These are phyloP conservation scores for Eumeta japonica DNA, from an alignment of 1,140 invertebrate genomes.

Conservation along the genomic window DNA sequence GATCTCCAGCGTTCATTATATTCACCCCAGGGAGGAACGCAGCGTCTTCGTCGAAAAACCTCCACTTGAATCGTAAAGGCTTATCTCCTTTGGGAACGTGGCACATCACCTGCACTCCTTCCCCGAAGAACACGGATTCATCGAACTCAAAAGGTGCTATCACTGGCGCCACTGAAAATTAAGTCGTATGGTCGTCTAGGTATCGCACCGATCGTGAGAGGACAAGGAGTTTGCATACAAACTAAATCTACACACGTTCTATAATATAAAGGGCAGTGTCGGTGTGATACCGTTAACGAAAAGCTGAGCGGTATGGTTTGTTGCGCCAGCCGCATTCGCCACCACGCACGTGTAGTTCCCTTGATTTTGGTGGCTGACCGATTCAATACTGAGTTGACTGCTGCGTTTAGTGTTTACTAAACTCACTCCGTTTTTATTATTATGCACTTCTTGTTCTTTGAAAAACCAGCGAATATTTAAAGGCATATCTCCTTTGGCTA, in stretches of 20 bases:
- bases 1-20: conserved; percentile 63
- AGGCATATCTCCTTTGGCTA: conserved; percentile 66
- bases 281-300: conserved; percentile 71
- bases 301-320: conserved; percentile 65
- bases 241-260: no score
- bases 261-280: no score
- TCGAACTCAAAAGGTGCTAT: conserved; percentile 52
- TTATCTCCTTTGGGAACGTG: conserved; percentile 70
- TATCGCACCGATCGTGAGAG: no score
- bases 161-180: conserved; percentile 48
- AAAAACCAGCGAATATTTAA: conserved; percentile 65
- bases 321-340: conserved; percentile 64
- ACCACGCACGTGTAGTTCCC: conserved; percentile 75
- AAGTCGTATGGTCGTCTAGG: no score
- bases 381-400: conserved; percentile 69
- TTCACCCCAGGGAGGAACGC: conserved; percentile 48
- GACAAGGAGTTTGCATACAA: no score
- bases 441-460: conserved; percentile 52
- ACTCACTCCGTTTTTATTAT: conserved; percentile 59
- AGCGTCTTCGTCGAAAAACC: conserved; percentile 60
- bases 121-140: conserved; percentile 60
- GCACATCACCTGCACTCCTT: conserved; percentile 69
- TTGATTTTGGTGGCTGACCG: conserved; percentile 66
- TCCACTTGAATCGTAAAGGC: conserved; percentile 66
- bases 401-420: conserved; percentile 64